Conservation (phyloP, 2,888 invertebrate genomes). For the Chrysolina haemoptera region DNA sequence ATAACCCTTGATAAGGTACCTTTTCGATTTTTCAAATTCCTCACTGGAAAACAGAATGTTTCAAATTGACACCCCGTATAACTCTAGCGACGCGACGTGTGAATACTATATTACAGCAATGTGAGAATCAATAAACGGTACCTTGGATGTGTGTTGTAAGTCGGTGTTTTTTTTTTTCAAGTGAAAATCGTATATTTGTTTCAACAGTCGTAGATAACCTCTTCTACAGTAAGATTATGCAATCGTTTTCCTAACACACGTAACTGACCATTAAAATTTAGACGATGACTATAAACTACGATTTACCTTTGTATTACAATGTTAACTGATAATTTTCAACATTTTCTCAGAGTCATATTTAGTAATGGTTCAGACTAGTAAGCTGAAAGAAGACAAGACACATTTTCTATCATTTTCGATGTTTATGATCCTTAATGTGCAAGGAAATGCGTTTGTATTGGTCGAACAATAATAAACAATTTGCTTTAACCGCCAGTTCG, state of each 20-base stretch:
- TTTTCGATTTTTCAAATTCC: no score
- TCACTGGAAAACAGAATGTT: no score
- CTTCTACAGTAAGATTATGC: not conserved
- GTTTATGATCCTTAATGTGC: slow-evolving; percentile 27
- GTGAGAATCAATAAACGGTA: no score
- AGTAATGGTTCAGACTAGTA: slow-evolving; percentile 4
- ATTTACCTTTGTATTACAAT: slow-evolving; percentile 8
- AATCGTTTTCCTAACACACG: not conserved
- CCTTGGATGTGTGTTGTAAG: no score
- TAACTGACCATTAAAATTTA: not conserved
- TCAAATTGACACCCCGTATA: no score
- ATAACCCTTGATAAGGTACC: no score
- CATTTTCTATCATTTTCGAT: slow-evolving; percentile 29
- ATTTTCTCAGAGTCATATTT: not conserved
- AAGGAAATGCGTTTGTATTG: slow-evolving; percentile 36
- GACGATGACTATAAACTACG: not conserved
- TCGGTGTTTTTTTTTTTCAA: no score
- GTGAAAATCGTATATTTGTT: no score
- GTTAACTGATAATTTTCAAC: slow-evolving; percentile 12
- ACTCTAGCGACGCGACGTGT: no score
- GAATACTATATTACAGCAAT: no score
- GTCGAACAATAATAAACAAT: slow-evolving; percentile 43
- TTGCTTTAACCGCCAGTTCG: slow-evolving; percentile 43
- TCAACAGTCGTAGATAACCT: no score
- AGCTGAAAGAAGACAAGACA: slow-evolving; percentile 28